phyloP scores from a whole-genome alignment of 2,113 vertebrate species.

The Herpetotheres cachinnans region DNA sequence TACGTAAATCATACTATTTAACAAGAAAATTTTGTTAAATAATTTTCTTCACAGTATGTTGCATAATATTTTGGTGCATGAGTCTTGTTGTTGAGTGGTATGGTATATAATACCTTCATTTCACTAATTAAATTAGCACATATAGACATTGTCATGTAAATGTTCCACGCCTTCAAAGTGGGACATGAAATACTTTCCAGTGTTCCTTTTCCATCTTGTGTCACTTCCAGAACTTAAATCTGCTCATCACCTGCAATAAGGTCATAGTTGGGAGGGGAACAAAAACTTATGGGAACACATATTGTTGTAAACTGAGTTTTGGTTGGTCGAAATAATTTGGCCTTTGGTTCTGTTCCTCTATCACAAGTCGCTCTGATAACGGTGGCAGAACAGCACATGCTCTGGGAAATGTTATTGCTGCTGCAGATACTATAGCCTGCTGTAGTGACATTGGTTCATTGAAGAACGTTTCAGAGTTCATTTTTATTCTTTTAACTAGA shows the following conservation, averaged over 20 bases:
- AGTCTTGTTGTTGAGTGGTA: neutral
- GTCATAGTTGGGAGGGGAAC: neutral
- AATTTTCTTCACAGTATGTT: neutral
- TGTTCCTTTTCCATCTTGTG: neutral
- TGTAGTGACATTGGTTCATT: neutral
- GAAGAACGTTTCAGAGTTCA: neutral
- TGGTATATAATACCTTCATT: neutral
- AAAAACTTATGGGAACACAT: neutral
- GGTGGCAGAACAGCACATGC: neutral
- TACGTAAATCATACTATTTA: neutral
- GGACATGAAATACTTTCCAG: neutral
- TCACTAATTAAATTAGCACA: neutral
- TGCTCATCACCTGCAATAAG: neutral
- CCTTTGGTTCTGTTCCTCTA: neutral
- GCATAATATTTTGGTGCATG: neutral
- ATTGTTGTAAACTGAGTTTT: neutral
- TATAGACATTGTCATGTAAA: neutral
- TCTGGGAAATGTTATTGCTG: neutral
- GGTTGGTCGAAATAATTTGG: neutral
- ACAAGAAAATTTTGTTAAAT: neutral
- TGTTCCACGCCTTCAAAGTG: neutral
- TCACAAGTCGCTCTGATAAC: fast-evolving
- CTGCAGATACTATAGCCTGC: neutral
- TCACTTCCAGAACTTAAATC: neutral
- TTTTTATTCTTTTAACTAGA: neutral